Evolutionary conservation across 2,888 invertebrate species (phyloP), one percentile per base, ranked within the genome.

Genomic region (Chloroclysta siterata): DNA sequence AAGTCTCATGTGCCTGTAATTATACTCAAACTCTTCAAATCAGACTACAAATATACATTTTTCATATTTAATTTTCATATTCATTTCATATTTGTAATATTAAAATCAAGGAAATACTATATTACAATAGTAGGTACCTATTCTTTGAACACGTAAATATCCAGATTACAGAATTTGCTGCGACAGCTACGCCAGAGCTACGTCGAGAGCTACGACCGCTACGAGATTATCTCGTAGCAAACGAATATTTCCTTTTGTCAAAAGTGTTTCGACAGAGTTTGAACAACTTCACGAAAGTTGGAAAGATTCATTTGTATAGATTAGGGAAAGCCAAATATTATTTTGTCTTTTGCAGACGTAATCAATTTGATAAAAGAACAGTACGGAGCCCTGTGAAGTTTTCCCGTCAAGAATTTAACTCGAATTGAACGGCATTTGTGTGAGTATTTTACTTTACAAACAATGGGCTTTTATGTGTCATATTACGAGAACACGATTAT

Each of bases 291-390:
- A 41, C 28, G 63, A 60, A 64, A 72, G 72, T 76, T 72, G 42
- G 51, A 60, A 48, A 42, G 54, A 61, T 51, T 54, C 63, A 54
- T 50, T 66, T 69, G 41, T 66, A 60, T 63, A 68, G 58, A 63
- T 60, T 64, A 59, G 53, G 68, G 65, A 66, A 73, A 61, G 67
- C 60, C 60, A 66, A 75, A 74, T 72, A 72, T 76, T 72, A 71
- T 76, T 75, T 73, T 74, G 70, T 74, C 70, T 74, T 70, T 66
- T 63, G 64, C 54, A 63, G n/a, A 64, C 71, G 58, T 71, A 73
- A 76, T 73, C 69, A 72, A 72, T 72, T 74, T 74, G 61, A 73
- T 72, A 68, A 60, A 68, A 59, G 56, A 56, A 47, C 41, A 3
- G 10, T 14, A 42, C 14, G 0, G 28, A 53, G 11, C 14, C 11